Evolutionary conservation across 2,888 invertebrate species (phyloP), one percentile per base, ranked within the genome.

Genomic region (Trachelus tabidus): DNA sequence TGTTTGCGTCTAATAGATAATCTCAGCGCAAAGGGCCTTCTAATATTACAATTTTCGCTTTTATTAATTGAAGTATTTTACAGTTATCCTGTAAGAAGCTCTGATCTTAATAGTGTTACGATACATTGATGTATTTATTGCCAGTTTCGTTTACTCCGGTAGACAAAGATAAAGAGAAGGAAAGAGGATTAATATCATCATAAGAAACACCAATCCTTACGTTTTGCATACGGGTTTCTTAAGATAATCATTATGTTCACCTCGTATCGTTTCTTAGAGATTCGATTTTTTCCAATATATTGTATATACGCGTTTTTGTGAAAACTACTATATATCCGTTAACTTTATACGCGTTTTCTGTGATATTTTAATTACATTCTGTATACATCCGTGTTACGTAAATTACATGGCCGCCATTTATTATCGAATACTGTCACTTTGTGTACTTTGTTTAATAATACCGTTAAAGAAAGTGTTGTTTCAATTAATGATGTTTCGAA

Each of bases 351-450:
- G 83, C 84, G 83, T 84, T 83, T 84, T 85, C 85, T 85, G 85
- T 85, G 85, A 85, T 85, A 85, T 81, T 82, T 84, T 85, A 80
- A 83, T 85, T 84, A 84, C 82, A 82, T 81, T 81, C 80, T 84
- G 79, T 81, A 83, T 79, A 73, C 79, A 83, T 82, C 77, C 56
- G 79, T 82, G 77, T 82, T 78, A 83, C 76, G 77, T 78, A 81
- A 77, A 78, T 33, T 35, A 73, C 73, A 73, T 68, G 78, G 69
- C 79, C 78, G 75, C 78, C 68, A 78, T 79, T 76, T 76, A 76
- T 80, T 78, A 77, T 73, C n/a, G 15, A 75, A 76, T 83, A 68
- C 76, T 80, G 75, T 77, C 35, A 73, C 68, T 71, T 78, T 75
- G 34, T 75, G 76, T 80, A 76, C 33, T 76, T 80, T 76, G 37